Conservation (phyloP, 2,888 invertebrate genomes). For the Cephalotes varians region DNA sequence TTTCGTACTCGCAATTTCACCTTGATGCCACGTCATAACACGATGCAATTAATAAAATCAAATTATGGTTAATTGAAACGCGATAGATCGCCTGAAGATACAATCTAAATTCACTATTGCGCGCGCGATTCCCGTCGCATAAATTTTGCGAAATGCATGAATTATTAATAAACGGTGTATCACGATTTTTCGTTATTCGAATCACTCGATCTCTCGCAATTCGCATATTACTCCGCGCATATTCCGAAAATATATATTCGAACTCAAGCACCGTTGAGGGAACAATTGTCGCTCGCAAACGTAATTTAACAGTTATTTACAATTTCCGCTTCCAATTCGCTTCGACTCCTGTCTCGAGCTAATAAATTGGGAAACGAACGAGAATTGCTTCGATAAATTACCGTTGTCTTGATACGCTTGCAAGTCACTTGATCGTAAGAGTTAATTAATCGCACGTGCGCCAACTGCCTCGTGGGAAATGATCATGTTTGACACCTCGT, state of each 20-base stretch:
- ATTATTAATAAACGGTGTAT: not conserved
- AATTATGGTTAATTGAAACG: constrained; percentile 11
- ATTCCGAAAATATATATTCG: not conserved
- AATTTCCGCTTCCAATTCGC: not conserved
- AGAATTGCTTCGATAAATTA: constrained; percentile 11
- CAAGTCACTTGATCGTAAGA: not conserved
- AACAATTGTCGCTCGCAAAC: not conserved
- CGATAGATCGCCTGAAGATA: not conserved
- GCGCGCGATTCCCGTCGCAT: not conserved
- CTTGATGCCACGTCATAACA: not conserved
- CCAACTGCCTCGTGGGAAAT: not conserved
- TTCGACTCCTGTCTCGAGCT: not conserved
- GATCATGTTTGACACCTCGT: not conserved
- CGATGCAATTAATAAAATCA: constrained; percentile 19
- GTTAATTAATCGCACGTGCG: not conserved
- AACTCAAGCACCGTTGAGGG: not conserved
- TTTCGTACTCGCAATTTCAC: not conserved
- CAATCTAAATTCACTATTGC: not conserved
- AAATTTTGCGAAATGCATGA: not conserved
- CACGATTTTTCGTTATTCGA: not conserved
- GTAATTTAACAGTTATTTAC: constrained; percentile 5
- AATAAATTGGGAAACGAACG: not conserved
- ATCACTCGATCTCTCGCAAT: not conserved
- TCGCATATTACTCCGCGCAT: not conserved
- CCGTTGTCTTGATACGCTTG: not conserved